Evolutionary conservation across 2,113 vertebrate genomes (phyloP), one percentile per base, ranked within the genome.

Genomic region (Tetrao urogallus): DNA sequence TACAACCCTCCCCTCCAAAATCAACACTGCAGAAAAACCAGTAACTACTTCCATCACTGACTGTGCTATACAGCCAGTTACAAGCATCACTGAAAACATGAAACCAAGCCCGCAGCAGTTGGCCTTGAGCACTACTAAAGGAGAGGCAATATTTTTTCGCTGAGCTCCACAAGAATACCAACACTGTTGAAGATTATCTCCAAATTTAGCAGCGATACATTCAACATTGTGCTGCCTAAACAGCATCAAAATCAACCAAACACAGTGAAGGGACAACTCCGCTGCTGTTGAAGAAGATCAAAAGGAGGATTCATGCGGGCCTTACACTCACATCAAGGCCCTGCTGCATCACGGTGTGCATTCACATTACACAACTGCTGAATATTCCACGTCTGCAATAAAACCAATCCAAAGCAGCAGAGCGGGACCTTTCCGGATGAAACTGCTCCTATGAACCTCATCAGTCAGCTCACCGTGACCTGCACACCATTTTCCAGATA

Each of bases 381-480:
- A 94, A 64, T 60, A 65, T 42, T 76, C 64, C 60, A 58, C 56
- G 17, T 42, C 3, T 0, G 4, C 28, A 88, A 42, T 30, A 82
- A 94, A 71, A 45, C 30, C 50, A 73, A n/a, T 74, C 80, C 43
- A 74, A 76, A 88, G 70, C 60, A 50, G 78, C 11, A 73, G 36
- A 80, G 70, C 47, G 40, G 38, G 60, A 74, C 78, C 42, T 83
- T 93, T 92, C 72, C 78, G 42, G 45, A 88, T 77, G 86, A 91
- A 87, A 61, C 0, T 81, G 73, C 34, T 61, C 38, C 17, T 34
- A 43, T 14, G 22, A 92, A 83, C 2, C 40, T 19, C 42, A 86
- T 38, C 42, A 82, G 60, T 27, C 24, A 43, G 32, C 57, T 87
- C 34, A 15, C 34, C 60, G 11, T 21, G 42, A 84, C 28, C 21